Conservation (phyloP, 2,113 vertebrate species). For the Saguinus midas region DNA sequence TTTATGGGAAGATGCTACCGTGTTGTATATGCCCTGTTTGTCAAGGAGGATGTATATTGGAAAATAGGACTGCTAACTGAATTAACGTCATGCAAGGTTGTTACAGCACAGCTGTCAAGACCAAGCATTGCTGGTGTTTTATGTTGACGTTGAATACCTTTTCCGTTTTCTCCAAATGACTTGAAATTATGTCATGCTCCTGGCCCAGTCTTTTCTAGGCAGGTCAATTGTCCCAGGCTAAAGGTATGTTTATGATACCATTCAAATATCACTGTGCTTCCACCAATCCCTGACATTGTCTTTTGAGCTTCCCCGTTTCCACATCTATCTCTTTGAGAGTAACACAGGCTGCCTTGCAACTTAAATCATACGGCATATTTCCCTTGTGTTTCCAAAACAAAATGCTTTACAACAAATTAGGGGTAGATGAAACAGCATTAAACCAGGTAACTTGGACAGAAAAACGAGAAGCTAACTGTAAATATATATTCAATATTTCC, state of each 20-base stretch:
- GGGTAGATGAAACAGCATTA: neutral
- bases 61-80: neutral
- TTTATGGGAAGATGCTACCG: neutral
- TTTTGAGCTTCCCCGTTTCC: neutral
- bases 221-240: neutral
- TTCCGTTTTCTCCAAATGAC: neutral
- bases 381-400: constrained; percentile 1
- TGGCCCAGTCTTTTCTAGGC: neutral
- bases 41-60: neutral
- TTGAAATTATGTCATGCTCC: neutral
- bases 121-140: neutral
- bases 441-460: neutral
- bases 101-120: neutral
- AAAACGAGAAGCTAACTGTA: constrained; percentile 15
- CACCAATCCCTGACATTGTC: neutral
- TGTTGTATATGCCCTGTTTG: neutral
- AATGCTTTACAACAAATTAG: neutral
- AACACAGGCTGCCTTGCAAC: neutral
- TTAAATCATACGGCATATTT: neutral
- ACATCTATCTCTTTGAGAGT: neutral
- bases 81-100: neutral
- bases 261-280: neutral
- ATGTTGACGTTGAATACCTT: neutral
- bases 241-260: neutral
- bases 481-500: neutral